Percentiles rank a stretch among this genome's conserved stretches.
Evolutionary conservation across 2,888 invertebrate species (phyloP).

Genomic region (Arctia plantaginis): DNA sequence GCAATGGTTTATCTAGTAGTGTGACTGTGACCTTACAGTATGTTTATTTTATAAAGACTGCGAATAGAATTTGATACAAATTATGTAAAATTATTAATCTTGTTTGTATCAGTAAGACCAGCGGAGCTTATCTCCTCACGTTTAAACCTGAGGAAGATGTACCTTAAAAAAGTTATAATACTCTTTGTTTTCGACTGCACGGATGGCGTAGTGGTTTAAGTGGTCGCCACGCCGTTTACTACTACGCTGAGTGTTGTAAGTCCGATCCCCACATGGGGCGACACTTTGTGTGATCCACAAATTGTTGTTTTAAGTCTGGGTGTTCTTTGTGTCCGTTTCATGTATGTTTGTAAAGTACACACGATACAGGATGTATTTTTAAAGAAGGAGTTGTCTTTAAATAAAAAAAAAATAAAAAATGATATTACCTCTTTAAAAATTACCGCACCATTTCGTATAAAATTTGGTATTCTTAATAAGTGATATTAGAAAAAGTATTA

Average conservation of each 20-base stretch:
- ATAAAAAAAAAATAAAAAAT: too few species aligned
- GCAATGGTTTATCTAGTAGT: conserved; percentile 22
- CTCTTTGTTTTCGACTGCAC: conserved; percentile 4
- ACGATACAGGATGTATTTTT: too few species aligned
- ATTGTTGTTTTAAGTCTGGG: too few species aligned
- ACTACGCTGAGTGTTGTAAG: too few species aligned
- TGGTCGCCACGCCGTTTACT: too few species aligned
- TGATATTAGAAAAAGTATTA: neutral
- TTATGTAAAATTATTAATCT: conserved; percentile 50
- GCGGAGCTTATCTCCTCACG: conserved; percentile 42
- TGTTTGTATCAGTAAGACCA: conserved; percentile 35
- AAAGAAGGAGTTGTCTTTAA: too few species aligned
- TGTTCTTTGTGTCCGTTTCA: too few species aligned
- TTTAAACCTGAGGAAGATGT: conserved; percentile 4
- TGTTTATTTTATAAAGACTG: conserved; percentile 53
- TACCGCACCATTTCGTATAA: neutral
- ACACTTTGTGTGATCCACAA: too few species aligned
- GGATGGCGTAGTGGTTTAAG: too few species aligned
- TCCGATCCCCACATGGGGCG: too few species aligned
- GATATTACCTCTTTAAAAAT: neutral
- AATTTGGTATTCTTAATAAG: neutral
- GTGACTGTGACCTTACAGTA: conserved; percentile 20
- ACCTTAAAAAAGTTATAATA: neutral
- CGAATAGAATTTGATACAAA: conserved; percentile 52
- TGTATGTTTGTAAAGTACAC: too few species aligned